Evolutionary conservation across 2,797 vertebrate species (phyloP), one percentile per base, ranked within the genome.

Genomic region (Sebastes miniatus): DNA sequence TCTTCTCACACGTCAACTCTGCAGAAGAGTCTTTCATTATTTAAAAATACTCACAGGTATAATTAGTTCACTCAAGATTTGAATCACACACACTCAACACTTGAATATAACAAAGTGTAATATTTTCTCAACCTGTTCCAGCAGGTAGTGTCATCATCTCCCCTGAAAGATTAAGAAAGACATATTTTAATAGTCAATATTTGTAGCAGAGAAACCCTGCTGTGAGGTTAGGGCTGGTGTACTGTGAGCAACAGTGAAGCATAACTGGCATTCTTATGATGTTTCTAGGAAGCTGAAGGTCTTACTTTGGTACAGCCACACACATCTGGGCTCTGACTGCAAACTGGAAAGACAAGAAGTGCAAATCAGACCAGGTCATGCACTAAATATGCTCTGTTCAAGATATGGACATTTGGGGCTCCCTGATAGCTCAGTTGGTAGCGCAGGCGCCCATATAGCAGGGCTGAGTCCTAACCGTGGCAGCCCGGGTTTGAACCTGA

Each of bases 261-360:
- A 69, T 24, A 18, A 8, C 13, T 78, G 13, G 13, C n/a, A 77
- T 81, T 78, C 14, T 73, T 61, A 6, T 43, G 50, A 71, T 11
- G 4, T 32, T 67, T 76, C 1, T 9, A 39, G 4, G 29, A 65
- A 50, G 61, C 27, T 57, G 10, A 68, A 39, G 8, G 29, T 71
- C 95, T 95, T 93, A 96, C 95, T 92, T 90, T 95, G 95, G 69
- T 92, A 88, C 63, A 96, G 79, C 95, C 95, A 96, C 25, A 95
- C 39, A n/a, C 95, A 96, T 72, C 91, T 91, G 50, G 90, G 81
- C 68, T 89, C 83, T 2, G 95, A 96, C 93, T 96, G 95, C 77
- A 93, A 90, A 85, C 95, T 96, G 91, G 73, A 83, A 80, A 90
- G 68, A 84, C 57, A 87, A 83, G 71, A 85, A 65, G n/a, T 54